phyloP scores from a whole-genome alignment of 1,140 invertebrate genomes.

The Lepeophtheirus salmonis region DNA sequence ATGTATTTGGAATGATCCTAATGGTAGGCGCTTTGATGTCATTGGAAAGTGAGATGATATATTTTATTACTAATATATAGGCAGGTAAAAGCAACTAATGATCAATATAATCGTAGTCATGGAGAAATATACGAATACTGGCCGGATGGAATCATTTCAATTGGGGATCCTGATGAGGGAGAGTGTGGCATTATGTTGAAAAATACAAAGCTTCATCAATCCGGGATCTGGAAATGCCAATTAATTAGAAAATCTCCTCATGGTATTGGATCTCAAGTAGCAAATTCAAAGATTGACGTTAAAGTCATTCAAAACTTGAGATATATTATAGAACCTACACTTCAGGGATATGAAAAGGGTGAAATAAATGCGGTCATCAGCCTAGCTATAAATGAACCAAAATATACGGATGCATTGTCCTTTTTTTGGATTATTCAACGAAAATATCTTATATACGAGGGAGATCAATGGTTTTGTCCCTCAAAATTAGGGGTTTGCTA shows the following conservation, averaged over 20 bases:
- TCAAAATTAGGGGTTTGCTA: neutral
- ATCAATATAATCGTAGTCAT: too few species aligned
- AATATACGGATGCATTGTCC: neutral
- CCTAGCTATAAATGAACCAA: neutral
- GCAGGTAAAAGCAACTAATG: neutral
- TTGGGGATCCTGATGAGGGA: neutral
- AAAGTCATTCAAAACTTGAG: neutral
- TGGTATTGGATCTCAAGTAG: neutral
- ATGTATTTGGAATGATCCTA: neutral
- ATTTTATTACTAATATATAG: too few species aligned
- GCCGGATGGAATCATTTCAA: neutral
- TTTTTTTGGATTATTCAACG: neutral
- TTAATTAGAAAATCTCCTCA: neutral
- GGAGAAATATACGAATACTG: neutral
- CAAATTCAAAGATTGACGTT: neutral
- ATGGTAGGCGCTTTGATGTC: neutral
- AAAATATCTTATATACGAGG: neutral
- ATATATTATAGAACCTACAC: neutral
- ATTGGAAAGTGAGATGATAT: neutral
- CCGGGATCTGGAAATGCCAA: neutral
- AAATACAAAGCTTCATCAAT: neutral
- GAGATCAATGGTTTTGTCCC: neutral
- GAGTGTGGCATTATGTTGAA: neutral
- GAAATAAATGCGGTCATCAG: neutral
- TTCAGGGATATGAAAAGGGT: neutral